Evolutionary conservation across 1,140 invertebrate genomes (phyloP).

Genomic region (Whitmania pigra): DNA sequence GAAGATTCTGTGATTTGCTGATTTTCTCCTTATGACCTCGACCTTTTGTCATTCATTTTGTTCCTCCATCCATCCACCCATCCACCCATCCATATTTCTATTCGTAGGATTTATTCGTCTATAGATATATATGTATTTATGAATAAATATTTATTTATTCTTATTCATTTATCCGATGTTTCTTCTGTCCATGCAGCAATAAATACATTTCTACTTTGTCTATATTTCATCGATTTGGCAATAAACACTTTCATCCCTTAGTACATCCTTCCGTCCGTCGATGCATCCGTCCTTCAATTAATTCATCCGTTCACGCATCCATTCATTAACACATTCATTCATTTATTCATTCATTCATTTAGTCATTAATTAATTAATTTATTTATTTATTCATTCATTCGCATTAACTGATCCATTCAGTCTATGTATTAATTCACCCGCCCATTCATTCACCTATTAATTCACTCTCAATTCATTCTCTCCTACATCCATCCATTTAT

Average conservation of each 20-base stretch:
- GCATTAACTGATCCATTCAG: not conserved
- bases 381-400: not conserved
- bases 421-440: not conserved
- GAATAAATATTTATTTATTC: too few species aligned
- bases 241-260: too few species aligned
- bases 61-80: not conserved
- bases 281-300: not conserved
- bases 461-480: too few species aligned
- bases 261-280: too few species aligned
- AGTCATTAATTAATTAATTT: not conserved
- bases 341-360: not conserved
- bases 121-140: too few species aligned
- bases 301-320: not conserved
- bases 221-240: too few species aligned
- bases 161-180: too few species aligned
- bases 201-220: too few species aligned
- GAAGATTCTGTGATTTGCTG: conserved; percentile 1
- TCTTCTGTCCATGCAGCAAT: too few species aligned
- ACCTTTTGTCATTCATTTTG: not conserved
- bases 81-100: not conserved
- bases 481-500: too few species aligned
- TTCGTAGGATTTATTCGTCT: too few species aligned
- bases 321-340: not conserved
- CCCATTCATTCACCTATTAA: not conserved
- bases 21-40: not conserved